Conservation (phyloP, 2,797 vertebrate species). For the Cirrhinus mrigala region DNA sequence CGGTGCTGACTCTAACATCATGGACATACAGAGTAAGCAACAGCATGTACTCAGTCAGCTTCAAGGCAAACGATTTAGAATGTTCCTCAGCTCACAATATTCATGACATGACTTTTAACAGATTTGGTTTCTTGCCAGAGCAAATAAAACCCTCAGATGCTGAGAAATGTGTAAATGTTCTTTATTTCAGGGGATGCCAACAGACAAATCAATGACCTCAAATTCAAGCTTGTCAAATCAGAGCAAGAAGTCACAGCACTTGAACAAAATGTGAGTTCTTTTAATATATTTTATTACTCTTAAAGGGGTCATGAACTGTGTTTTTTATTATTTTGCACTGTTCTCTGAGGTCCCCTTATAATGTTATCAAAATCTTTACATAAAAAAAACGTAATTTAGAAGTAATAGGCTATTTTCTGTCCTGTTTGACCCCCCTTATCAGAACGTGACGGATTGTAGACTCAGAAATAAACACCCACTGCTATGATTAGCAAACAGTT, state of each 20-base stretch:
- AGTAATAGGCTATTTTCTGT: too few relatives aligned
- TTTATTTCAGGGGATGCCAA: slow-evolving; percentile 84
- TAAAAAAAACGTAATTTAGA: too few relatives aligned
- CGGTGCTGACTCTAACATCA: slow-evolving; percentile 81
- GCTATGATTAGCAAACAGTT: too few relatives aligned
- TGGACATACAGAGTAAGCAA: slow-evolving; percentile 86
- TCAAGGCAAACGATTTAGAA: neutral
- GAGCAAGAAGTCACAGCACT: slow-evolving; percentile 93
- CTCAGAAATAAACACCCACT: too few relatives aligned
- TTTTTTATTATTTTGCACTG: too few relatives aligned
- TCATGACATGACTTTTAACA: neutral
- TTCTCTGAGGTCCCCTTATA: too few relatives aligned
- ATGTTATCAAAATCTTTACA: too few relatives aligned
- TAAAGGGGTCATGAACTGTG: too few relatives aligned
- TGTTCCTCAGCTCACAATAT: neutral
- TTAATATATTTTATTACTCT: neutral
- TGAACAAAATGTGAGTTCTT: slow-evolving; percentile 90
- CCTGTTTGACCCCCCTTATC: too few relatives aligned
- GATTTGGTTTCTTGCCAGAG: neutral
- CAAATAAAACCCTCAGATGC: neutral
- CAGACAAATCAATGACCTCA: slow-evolving; percentile 92
- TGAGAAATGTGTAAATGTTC: neutral
- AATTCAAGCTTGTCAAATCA: slow-evolving; percentile 95
- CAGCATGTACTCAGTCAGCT: neutral
- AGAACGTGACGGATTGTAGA: too few relatives aligned